phyloP scores from a whole-genome alignment of 2,888 invertebrate genomes.

The Branchellion lobata region DNA sequence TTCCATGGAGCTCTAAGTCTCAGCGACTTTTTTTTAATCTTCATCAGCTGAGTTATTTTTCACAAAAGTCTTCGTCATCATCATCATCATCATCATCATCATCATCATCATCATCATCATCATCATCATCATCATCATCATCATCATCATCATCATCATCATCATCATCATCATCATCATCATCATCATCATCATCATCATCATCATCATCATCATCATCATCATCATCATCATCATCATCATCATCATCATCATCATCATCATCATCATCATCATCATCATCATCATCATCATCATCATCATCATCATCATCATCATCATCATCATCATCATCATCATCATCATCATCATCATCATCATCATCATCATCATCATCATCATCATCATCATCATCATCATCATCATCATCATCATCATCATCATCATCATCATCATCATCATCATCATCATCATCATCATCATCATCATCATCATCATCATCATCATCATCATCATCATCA shows the following conservation, averaged over 20 bases:
- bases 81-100: conserved; percentile 15
- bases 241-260: neutral
- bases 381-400: neutral
- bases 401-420: neutral
- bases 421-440: neutral
- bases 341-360: neutral
- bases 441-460: neutral
- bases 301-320: conserved; percentile 18
- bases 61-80: no score
- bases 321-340: conserved; percentile 1
- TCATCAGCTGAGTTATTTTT: neutral
- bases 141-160: conserved; percentile 26
- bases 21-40: no score
- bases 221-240: neutral
- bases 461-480: conserved; percentile 1
- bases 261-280: neutral
- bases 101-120: conserved; percentile 20
- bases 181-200: conserved; percentile 20
- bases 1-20: no score
- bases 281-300: conserved; percentile 25
- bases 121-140: conserved; percentile 38
- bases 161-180: conserved; percentile 23
- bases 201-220: conserved; percentile 3
- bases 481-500: neutral
- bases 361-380: conserved; percentile 1